These are phyloP conservation scores for Hexactinellida sp. DNA, from an alignment of 37 sponge, comb jelly and placozoan species.

Conservation along the genomic window DNA sequence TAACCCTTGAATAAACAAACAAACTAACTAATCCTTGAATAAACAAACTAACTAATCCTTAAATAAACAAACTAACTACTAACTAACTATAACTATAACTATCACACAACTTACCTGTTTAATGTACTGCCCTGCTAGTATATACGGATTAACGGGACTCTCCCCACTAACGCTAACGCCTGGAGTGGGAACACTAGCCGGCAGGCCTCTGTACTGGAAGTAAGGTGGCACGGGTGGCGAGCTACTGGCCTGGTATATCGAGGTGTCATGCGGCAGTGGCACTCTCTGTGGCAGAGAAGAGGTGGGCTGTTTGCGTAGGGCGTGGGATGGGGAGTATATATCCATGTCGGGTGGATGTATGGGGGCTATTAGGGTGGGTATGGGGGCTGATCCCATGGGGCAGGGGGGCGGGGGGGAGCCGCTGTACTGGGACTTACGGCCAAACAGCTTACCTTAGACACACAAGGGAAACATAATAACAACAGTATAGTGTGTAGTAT, in stretches of 20 bases:
- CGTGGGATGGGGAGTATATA: not conserved
- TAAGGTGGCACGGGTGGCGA: not conserved
- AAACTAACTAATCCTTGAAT: too few species aligned
- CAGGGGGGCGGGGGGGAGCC: not conserved
- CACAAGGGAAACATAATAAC: not conserved
- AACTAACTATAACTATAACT: too few species aligned
- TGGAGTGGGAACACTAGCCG: not conserved
- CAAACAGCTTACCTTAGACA: not conserved
- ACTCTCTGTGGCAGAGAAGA: not conserved
- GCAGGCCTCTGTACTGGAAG: not conserved
- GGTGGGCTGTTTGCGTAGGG: not conserved
- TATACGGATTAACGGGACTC: not conserved
- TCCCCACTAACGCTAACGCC: too few species aligned
- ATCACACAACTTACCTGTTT: too few species aligned
- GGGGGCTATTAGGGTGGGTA: not conserved
- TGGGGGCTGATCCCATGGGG: not conserved
- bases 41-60: too few species aligned
- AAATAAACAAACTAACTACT: too few species aligned
- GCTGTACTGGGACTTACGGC: not conserved
- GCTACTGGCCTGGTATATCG: not conserved
- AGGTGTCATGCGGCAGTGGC: not conserved
- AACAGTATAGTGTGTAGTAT: too few species aligned
- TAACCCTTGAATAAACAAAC: too few species aligned
- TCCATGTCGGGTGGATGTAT: not conserved
- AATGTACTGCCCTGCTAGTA: not conserved